These are phyloP conservation scores for Melanogrammus aeglefinus DNA, from an alignment of 2,797 vertebrate genomes.

Conservation along the genomic window DNA sequence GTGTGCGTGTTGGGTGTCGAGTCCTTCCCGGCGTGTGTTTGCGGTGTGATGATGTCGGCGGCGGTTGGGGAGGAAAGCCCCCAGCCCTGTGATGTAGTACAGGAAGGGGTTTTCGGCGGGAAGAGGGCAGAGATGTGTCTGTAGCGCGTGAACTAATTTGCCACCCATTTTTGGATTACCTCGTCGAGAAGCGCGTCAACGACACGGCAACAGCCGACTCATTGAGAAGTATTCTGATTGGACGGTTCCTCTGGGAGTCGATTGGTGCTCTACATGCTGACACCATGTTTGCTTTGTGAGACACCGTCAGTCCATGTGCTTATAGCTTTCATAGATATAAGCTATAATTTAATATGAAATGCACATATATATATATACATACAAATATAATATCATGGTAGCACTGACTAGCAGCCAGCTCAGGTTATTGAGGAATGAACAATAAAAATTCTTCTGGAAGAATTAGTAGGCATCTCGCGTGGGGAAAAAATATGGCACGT, in stretches of 20 bases:
- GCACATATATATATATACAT: too few relatives aligned
- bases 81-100: background rate
- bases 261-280: background rate
- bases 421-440: background rate
- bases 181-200: background rate
- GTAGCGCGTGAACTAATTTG: background rate
- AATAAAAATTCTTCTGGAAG: background rate
- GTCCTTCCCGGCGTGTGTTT: slow-evolving; percentile 52
- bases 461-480: background rate
- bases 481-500: too few relatives aligned
- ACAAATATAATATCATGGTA: too few relatives aligned
- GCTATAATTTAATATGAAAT: too few relatives aligned
- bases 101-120: background rate
- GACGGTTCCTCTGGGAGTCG: slow-evolving; percentile 3
- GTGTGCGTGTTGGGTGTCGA: slow-evolving; percentile 19
- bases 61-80: slow-evolving; percentile 10
- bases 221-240: background rate
- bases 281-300: background rate
- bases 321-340: too few relatives aligned
- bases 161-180: background rate
- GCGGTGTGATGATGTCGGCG: slow-evolving; percentile 35
- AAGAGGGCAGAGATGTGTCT: too few relatives aligned
- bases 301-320: too few relatives aligned
- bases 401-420: background rate
- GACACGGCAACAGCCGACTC: background rate